Conservation (phyloP, 2,888 invertebrate genomes). For the Galerucella pusilla region DNA sequence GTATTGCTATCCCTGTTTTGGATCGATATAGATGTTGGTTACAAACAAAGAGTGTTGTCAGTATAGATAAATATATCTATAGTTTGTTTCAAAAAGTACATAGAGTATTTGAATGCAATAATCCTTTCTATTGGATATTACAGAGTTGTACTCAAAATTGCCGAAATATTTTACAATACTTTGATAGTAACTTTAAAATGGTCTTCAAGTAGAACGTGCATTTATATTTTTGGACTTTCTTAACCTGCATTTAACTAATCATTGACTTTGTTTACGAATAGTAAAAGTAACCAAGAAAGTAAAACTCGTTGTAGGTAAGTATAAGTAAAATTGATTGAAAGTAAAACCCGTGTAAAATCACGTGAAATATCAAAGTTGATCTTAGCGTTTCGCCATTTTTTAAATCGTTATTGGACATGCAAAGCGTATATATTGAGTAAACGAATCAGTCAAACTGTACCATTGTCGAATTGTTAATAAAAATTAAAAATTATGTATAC, state of each 20-base stretch:
- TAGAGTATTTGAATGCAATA: too few species aligned
- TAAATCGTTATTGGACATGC: conserved; percentile 3
- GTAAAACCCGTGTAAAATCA: not conserved
- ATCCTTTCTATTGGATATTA: too few species aligned
- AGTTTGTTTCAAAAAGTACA: too few species aligned
- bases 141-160: too few species aligned
- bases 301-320: not conserved
- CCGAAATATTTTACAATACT: too few species aligned
- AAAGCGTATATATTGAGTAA: not conserved
- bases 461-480: conserved; percentile 17
- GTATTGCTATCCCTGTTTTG: too few species aligned
- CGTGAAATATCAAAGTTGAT: not conserved
- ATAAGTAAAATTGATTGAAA: not conserved
- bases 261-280: not conserved
- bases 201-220: too few species aligned
- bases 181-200: too few species aligned
- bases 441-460: conserved; percentile 4
- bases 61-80: too few species aligned
- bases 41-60: too few species aligned
- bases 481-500: conserved; percentile 15
- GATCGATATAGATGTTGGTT: too few species aligned
- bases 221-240: too few species aligned
- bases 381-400: conserved; percentile 3
- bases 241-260: not conserved
- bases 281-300: conserved; percentile 12